Evolutionary conservation across 1,140 invertebrate species (phyloP), one percentile per base, ranked within the genome.

Genomic region (Heliconius hewitsoni): DNA sequence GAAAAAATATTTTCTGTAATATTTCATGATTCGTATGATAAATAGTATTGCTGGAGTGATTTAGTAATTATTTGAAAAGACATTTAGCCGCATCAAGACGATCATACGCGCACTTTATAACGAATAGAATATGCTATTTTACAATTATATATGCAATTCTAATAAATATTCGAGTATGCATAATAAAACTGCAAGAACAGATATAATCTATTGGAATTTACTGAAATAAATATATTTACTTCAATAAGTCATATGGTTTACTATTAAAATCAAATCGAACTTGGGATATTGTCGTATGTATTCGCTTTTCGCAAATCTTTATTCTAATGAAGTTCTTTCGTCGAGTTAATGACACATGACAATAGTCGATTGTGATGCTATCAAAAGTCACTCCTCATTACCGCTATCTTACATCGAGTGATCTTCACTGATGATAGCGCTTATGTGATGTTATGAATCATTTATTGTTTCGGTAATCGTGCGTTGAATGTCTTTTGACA

Each of bases 301-400:
- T 23, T 23, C 9, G 55, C 55, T 57, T 23, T n/a, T 70, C 50
- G 39, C 42, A 46, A 71, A 70, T 75, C 50, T 52, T 72, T 75
- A 79, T 79, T 75, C 66, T 70, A 76, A 73, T 34, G 57, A n/a
- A 30, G 74, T n/a, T 37, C n/a, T 11, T 50, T 30, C 75, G 8
- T 46, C 42, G 70, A 76, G 74, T 76, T 82, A 84, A 85, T 76
- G 83, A 82, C 81, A 79, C 79, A 80, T 71, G 74, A 90, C 88
- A 90, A 90, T 90, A 83, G 84, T 60, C 83, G 74, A 90, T 89
- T 89, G 88, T 89, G 80, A 84, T 84, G 78, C 72, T 89, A 86
- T 88, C 86, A 55, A 52, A 46, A 82, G 77, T 79, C 81, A 66
- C 57, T 83, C 80, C 83, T 87, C 83, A 86, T 90, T 88, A 86